Conservation (phyloP, 1,140 invertebrate genomes). For the Aphaenogaster rudis region DNA sequence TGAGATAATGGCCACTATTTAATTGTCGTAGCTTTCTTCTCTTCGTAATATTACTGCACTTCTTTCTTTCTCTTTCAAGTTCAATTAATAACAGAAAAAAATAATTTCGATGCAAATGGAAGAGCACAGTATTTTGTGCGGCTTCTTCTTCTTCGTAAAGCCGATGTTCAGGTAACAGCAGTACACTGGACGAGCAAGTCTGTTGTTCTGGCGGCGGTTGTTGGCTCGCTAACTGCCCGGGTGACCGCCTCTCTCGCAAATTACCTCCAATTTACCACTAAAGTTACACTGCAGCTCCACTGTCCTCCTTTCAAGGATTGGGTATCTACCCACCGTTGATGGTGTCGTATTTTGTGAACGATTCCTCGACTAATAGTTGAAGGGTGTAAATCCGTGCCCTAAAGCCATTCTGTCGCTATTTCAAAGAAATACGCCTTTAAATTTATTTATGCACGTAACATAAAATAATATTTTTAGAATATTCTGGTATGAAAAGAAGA, state of each 20-base stretch:
- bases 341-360: slow-evolving; percentile 26
- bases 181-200: slow-evolving; percentile 72
- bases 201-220: slow-evolving; percentile 78
- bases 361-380: slow-evolving; percentile 40
- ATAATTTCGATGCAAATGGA: slow-evolving; percentile 61
- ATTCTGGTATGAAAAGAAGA: background rate
- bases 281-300: slow-evolving; percentile 74
- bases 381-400: slow-evolving; percentile 26
- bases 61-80: background rate
- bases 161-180: slow-evolving; percentile 73
- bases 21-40: background rate
- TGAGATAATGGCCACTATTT: background rate
- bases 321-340: slow-evolving; percentile 58
- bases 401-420: slow-evolving; percentile 24
- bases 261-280: slow-evolving; percentile 80
- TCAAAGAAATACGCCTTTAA: slow-evolving; percentile 19
- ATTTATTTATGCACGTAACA: background rate
- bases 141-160: slow-evolving; percentile 72
- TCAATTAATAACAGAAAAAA: background rate
- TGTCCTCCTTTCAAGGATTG: slow-evolving; percentile 67
- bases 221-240: slow-evolving; percentile 78
- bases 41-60: background rate
- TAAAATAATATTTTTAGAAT: slow-evolving; percentile 20
- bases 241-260: slow-evolving; percentile 79
- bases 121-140: slow-evolving; percentile 34